Evolutionary conservation across 2,888 invertebrate species (phyloP), one percentile per base, ranked within the genome.

Genomic region (Alloscopus bannaensis): DNA sequence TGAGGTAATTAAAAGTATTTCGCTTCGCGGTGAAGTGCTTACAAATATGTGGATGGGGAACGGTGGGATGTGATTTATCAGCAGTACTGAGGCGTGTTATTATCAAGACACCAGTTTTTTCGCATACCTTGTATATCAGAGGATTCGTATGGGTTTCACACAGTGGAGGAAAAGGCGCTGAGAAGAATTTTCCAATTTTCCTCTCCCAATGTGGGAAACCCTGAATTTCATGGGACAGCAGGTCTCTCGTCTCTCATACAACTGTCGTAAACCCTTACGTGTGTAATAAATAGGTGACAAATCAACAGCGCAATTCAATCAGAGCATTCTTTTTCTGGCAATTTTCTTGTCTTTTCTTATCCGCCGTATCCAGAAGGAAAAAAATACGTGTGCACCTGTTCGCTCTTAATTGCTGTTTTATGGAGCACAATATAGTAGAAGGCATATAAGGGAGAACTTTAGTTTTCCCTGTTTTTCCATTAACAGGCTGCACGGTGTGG

Each of bases 321-420:
- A 72, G 50, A 62, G 24, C 62, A 45, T 52, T 55, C 18, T 69
- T 50, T 62, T 42, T 47, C 42, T 47, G 52, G 52, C 22, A 16
- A 60, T 40, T 26, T 55, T 72, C 42, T 65, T 40, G 57, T 65
- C 45, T 73, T 66, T 64, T 66, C 57, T 55, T 22, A 45, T 62
- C 26, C 26, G 59, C 31, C 16, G 60, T 60, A 60, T 75, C 55
- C 40, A 31, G 59, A 26, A n/a, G 16, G 40, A 55, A n/a, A 28
- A 16, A 20, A 28, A 64, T 55, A 60, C 60, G 62, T 60, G 52
- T 68, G 62, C 68, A 69, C 69, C 76, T 77, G 76, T 62, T 69
- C 62, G 55, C 31, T 62, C 76, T 77, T 77, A 77, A 77, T 77
- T 77, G 76, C 55, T 59, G 62, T 55, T 77, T 77, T 77, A 77